These are phyloP conservation scores for Meteorus sp. DNA, from an alignment of 1,140 invertebrate genomes.

Conservation along the genomic window DNA sequence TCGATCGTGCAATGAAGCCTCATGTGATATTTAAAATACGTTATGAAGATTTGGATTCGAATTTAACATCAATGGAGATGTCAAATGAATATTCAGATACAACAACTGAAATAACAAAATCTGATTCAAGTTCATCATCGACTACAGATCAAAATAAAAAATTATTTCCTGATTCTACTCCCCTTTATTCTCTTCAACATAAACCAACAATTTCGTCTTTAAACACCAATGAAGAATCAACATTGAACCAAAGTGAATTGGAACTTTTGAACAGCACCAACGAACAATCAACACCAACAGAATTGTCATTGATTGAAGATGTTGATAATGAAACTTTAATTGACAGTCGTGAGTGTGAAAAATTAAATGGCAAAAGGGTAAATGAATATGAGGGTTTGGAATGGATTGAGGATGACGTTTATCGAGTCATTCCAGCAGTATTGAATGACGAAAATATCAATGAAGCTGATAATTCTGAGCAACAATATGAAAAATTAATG, in stretches of 20 bases:
- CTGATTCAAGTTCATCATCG: too few relatives aligned
- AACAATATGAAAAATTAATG: too few relatives aligned
- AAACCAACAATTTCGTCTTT: constrained; percentile 10
- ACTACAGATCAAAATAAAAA: too few relatives aligned
- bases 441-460: constrained; percentile 33
- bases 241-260: background rate
- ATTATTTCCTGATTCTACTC: constrained; percentile 16
- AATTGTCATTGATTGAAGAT: too few relatives aligned
- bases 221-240: background rate
- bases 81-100: background rate
- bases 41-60: constrained; percentile 51
- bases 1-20: constrained; percentile 46
- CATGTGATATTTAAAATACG: constrained; percentile 55
- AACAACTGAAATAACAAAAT: background rate
- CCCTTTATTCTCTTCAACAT: constrained; percentile 31
- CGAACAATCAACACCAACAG: too few relatives aligned
- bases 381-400: constrained; percentile 51
- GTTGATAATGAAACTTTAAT: background rate
- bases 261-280: too few relatives aligned
- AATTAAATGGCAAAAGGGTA: constrained; percentile 27
- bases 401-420: constrained; percentile 55
- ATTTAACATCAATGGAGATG: constrained; percentile 43
- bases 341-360: background rate
- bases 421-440: constrained; percentile 49
- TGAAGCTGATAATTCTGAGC: constrained; percentile 37